phyloP scores from a whole-genome alignment of 1,140 invertebrate species.

The Microvelia longipes region DNA sequence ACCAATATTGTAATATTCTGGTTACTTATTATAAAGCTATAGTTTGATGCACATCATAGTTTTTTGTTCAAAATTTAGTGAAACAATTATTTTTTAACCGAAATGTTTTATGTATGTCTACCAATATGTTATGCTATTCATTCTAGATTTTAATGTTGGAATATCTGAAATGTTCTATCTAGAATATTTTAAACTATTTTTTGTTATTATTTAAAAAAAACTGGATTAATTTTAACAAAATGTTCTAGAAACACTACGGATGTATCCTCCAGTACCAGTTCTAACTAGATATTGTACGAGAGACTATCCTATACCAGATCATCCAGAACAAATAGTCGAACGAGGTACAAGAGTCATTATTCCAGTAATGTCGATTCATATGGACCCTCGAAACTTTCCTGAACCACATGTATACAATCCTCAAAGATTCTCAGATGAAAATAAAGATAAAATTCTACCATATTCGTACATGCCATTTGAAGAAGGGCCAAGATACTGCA shows the following conservation, averaged over 20 bases:
- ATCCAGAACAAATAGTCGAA: constrained; percentile 13
- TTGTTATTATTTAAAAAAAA: too few species aligned
- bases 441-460: constrained; percentile 23
- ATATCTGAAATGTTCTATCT: too few species aligned
- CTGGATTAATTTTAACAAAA: too few species aligned
- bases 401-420: constrained; percentile 31
- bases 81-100: too few species aligned
- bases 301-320: constrained; percentile 24
- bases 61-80: too few species aligned
- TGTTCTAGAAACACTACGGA: constrained; percentile 36
- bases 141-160: too few species aligned
- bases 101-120: too few species aligned
- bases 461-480: constrained; percentile 56
- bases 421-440: constrained; percentile 26
- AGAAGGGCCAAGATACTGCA: constrained; percentile 56
- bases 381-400: constrained; percentile 27
- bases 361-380: constrained; percentile 31
- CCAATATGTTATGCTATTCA: too few species aligned
- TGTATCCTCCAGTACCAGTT: constrained; percentile 34
- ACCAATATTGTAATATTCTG: too few species aligned
- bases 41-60: too few species aligned
- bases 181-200: too few species aligned
- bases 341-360: constrained; percentile 27
- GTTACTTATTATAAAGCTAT: too few species aligned
- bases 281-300: constrained; percentile 35